Conservation (phyloP, 1,140 invertebrate species). For the Drosophila nigrodunni region DNA sequence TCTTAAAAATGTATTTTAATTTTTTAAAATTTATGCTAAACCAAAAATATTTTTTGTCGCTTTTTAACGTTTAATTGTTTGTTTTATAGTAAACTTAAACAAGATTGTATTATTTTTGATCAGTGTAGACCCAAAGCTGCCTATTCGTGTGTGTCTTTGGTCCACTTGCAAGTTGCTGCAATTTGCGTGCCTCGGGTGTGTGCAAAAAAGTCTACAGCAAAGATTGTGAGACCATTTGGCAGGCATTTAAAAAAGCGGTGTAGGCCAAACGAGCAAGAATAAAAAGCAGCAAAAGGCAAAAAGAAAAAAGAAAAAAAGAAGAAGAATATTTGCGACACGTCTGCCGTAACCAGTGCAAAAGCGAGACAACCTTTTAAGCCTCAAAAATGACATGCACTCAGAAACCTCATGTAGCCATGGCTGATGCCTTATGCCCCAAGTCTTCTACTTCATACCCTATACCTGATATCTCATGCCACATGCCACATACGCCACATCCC, state of each 20-base stretch:
- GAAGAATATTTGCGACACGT: conserved; percentile 8
- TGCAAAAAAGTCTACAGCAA: background rate
- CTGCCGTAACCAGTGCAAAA: conserved; percentile 15
- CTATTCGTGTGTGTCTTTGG: background rate
- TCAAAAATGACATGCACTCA: conserved; percentile 35
- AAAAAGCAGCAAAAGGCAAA: background rate
- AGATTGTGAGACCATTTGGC: conserved; percentile 16
- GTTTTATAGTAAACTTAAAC: no score
- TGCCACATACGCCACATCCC: background rate
- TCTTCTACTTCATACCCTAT: no score
- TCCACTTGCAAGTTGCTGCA: conserved; percentile 1
- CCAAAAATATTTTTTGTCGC: no score
- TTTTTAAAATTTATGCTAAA: no score
- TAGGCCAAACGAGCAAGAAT: background rate
- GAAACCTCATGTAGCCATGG: background rate
- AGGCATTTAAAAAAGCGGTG: background rate
- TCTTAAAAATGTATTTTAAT: no score
- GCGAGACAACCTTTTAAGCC: conserved; percentile 36
- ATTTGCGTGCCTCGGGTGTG: background rate
- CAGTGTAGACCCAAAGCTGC: background rate
- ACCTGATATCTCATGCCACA: background rate
- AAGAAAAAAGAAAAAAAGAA: background rate
- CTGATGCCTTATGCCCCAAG: no score
- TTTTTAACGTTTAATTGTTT: no score
- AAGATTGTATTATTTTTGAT: no score